Base-by-base conservation (phyloP, 2,797 vertebrate genomes). In the Centropyge bicolor region DNA sequence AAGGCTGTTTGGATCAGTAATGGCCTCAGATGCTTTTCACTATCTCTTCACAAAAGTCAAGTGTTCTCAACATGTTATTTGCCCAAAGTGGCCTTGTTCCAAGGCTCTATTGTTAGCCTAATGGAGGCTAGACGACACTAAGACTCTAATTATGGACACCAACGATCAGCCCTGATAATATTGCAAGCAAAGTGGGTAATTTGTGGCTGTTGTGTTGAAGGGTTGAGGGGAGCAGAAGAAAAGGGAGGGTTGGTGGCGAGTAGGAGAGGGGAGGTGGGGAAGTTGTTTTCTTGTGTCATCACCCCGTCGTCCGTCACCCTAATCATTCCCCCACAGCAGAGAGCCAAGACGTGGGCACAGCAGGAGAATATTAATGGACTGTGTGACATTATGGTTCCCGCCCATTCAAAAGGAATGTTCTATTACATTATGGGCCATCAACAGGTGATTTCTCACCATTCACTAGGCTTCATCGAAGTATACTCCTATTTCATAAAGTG, bases 131-230 rank as follows among this genome's bases (percentile, higher is more conserved):
- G 90, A 96, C 95, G 95, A 96, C 96, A 96, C 94, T 91, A 94
- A 97, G 97, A 94, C 93, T 95, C 93, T 95, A 98, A 98, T 98
- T 98, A 97, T 94, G 95, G 93, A 96, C 92, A 92, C 94, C 95
- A 93, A 94, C 95, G 95, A 96, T 97, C 95, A 95, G 95, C 96
- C 96, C 95, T 96, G 97, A 97, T 97, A 96, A 98, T 97, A 97
- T 96, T 96, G 95, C 95, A 93, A 96, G 96, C 94, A 96, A 96
- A 97, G 96, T 97, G 95, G 97, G 96, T 97, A 96, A 98, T 98
- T 97, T 96, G 94, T 96, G 93, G 95, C 95, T 96, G 96, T 96
- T 95, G 95, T 96, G 95, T 90, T 90, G 88, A 93, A 91, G 90
- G 88, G 86, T 89, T 82, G 87, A 89, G 72, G 88, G 85, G 84